phyloP scores from a whole-genome alignment of 2,797 vertebrate species.

The Phoeniculus purpureus region DNA sequence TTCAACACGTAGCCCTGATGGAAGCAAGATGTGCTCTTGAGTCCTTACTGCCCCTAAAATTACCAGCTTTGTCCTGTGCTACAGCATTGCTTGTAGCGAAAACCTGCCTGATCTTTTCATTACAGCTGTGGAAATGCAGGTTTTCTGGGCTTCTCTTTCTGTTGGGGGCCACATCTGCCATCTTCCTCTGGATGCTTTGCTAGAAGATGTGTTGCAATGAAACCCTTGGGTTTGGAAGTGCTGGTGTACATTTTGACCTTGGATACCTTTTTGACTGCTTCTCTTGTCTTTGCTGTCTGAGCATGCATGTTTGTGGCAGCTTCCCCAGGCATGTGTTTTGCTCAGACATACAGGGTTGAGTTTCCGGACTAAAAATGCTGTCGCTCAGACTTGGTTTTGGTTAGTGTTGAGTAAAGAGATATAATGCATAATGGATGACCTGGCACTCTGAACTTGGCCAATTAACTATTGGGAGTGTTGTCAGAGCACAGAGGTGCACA shows the following conservation, averaged over 20 bases:
- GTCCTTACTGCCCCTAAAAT: not conserved
- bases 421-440: not conserved
- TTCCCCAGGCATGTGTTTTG: not conserved
- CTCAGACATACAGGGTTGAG: not conserved
- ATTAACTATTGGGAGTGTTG: not conserved
- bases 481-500: accelerated
- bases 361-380: not conserved
- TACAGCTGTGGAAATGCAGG: accelerated
- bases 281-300: constrained; percentile 18
- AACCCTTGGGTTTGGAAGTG: not conserved
- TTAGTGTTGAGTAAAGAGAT: not conserved
- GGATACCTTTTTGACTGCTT: constrained; percentile 10
- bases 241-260: not conserved
- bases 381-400: accelerated
- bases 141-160: not conserved
- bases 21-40: not conserved
- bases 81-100: not conserved
- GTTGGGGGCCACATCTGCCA: not conserved
- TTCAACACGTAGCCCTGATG: not conserved
- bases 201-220: not conserved
- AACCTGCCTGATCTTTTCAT: not conserved
- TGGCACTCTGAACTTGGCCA: no score
- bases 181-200: not conserved
- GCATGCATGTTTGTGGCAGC: not conserved
- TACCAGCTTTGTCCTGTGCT: accelerated